Evolutionary conservation across 2,797 vertebrate species (phyloP), one percentile per base, ranked within the genome.

Genomic region (Alcedo atthis): DNA sequence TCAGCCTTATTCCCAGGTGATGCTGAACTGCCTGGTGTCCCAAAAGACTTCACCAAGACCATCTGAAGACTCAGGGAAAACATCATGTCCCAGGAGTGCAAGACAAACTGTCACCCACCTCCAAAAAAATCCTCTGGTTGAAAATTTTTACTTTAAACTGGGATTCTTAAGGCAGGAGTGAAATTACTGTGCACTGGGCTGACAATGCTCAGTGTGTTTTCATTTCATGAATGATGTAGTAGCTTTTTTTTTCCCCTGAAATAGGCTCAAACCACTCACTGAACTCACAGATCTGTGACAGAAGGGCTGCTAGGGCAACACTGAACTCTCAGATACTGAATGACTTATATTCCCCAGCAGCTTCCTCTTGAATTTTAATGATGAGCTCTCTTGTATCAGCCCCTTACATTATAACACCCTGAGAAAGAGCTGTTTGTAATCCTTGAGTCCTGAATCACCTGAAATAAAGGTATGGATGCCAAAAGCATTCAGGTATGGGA

Each of bases 231-330:
- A 67, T 67, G 40, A 62, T 43, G 21, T 10, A 73, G 37, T 9
- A 46, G 32, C 14, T 18, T 66, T 84, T 14, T 55, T 81, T 86
- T 26, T 15, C 6, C 15, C 48, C 83, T 82, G 81, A 63, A 84
- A 53, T 53, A 66, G 81, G 25, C 43, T 71, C 57, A 87, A 80
- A 55, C 30, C n/a, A 24, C 14, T 85, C 26, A 19, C 10, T 68
- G 77, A 55, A 75, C 55, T 67, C 75, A 24, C 63, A 57, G 40
- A n/a, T 77, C 81, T 67, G 1, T 74, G 86, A 82, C 18, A 63
- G 55, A 91, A 77, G 80, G 86, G 70, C 67, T 92, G 88, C 81
- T 71, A 83, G 82, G 54, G 79, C 26, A 88, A 70, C 8, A 10
- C 57, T 32, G 64, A 92, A 25, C 10, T 66, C 43, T 33, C 54